Base-by-base conservation (phyloP, 2,113 vertebrate genomes). In the Gymnarchus niloticus region DNA sequence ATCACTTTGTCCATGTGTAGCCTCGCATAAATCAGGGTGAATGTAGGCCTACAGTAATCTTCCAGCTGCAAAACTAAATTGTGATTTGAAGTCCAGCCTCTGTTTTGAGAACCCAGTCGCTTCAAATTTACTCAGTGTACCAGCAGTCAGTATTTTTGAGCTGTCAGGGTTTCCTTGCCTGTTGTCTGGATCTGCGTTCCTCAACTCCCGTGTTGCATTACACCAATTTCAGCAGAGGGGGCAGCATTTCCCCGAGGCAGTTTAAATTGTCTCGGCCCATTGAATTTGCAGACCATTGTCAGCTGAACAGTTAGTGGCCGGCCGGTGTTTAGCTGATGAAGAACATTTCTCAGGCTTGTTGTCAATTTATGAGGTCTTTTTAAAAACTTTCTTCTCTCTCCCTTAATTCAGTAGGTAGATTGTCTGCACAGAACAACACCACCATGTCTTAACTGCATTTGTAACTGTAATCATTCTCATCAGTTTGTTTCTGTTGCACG, bases 331-430 rank as follows among this genome's bases (percentile, higher is more conserved):
- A 49, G 77, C 7, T 41, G 44, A 49, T 46, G 19, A 23, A 46
- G 44, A 8, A 9, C 17, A 80, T 80, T 48, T 80, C 46, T 80
- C 77, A 80, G n/a, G 8, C 49, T 80, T 49, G 44, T 4, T 80
- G 77, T 80, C 77, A 48, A 23, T 21, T 48, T 49, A n/a, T 57
- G 44, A 41, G 5, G 44, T 80, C 49, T 44, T 19, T 69, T 69
- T 69, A 41, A 41, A 25, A 17, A 25, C 28, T 6, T 28, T 80
- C 46, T 80, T 0, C 4, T 6, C 9, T 25, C 6, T 9, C n/a
- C 10, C 77, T 80, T 80, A 46, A 80, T n/a, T 80, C 77, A 80
- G 77, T 44, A 51, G n/a, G n/a, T n/a, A n/a, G n/a, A n/a, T n/a
- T n/a, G n/a, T n/a, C n/a, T n/a, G 41, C 48, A 69, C 61, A 14